Percentiles rank a stretch among this genome's conserved stretches.
These are phyloP conservation scores for Peromyscus nudipes DNA, from an alignment of 2,797 vertebrate species.

Conservation along the genomic window DNA sequence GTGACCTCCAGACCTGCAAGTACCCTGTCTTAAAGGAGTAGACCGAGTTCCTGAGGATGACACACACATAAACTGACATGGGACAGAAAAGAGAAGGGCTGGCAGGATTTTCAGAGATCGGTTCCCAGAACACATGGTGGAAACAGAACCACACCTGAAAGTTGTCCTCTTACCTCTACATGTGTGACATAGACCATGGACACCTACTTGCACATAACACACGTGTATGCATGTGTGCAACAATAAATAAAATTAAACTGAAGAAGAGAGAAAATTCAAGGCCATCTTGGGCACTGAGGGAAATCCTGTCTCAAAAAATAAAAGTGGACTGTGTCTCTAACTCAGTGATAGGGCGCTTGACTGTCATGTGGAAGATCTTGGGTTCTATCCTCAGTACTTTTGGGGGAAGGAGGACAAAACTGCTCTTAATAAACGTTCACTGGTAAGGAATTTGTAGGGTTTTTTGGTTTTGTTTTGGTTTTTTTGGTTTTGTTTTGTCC, in stretches of 20 bases:
- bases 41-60: not conserved
- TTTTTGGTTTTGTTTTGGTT: not conserved
- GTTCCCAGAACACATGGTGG: not conserved
- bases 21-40: not conserved
- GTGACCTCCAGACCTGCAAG: not conserved
- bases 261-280: not conserved
- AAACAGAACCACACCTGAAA: not conserved
- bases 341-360: not conserved
- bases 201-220: not conserved
- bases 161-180: not conserved
- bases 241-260: not conserved
- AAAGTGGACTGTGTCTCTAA: not conserved
- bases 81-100: not conserved
- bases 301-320: not conserved
- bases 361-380: not conserved
- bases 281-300: not conserved
- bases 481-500: not conserved
- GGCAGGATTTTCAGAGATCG: not conserved
- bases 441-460: not conserved
- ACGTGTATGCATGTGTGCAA: not conserved
- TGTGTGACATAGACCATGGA: not conserved
- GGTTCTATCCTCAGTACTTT: not conserved
- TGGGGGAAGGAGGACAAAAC: not conserved
- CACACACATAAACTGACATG: not conserved
- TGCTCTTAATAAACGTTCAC: constrained; percentile 11